Base-by-base conservation (phyloP, 2,888 invertebrate species). In the Quadroppia sp. region DNA sequence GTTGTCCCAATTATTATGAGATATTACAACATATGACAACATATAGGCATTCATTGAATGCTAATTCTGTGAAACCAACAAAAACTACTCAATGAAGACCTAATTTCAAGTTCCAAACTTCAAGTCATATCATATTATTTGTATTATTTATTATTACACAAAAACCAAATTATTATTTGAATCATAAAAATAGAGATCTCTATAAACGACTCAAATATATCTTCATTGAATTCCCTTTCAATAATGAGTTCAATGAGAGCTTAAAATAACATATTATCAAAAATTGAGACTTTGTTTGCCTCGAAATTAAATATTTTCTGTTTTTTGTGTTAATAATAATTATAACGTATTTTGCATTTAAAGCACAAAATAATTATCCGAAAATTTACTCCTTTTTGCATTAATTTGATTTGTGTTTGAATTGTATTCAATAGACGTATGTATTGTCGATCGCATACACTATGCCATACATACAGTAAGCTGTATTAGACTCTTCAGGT, bases 401-500 rank as follows among this genome's bases (percentile, higher is more conserved):
- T n/a, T n/a, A n/a, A n/a, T n/a, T n/a, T n/a, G n/a, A n/a, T n/a
- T n/a, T n/a, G n/a, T n/a, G n/a, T n/a, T n/a, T n/a, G n/a, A n/a
- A 36, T 36, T 36, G 36, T 4, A 36, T 36, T 36, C 6, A 36
- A 36, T 36, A 36, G 36, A 36, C 36, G 6, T 7, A 36, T 4
- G 4, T 36, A 7, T 36, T 7, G 9, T 36, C 9, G 36, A 36
- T 7, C 9, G 36, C 36, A 36, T 36, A 36, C 9, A 36, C 4
- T 4, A 36, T n/a, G 36, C 9, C 4, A 36, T 7, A 36, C 36
- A 36, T 36, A 9, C 9, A 7, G 4, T 36, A 36, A 36, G 4
- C 6, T 36, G 28, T 30, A 30, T 56, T 56, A 56, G 56, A 30
- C 56, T 56, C 56, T 56, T 56, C 56, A 56, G 64, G 69, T 69